Base-by-base conservation (phyloP, 2,113 vertebrate species). In the Manacus vitellinus region DNA sequence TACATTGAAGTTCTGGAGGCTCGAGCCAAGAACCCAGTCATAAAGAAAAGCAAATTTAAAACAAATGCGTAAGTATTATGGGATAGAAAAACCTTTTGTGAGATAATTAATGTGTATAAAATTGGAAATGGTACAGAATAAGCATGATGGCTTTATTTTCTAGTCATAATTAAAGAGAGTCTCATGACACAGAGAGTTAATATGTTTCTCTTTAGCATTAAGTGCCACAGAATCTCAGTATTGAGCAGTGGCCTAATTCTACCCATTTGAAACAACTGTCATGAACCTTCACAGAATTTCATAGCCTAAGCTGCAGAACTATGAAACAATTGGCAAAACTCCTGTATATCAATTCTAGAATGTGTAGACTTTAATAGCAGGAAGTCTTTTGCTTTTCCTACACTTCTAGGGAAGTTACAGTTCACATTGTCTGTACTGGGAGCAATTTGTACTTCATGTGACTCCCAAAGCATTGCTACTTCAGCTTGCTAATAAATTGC, bases 1-100 rank as follows among this genome's bases (percentile, higher is more conserved):
- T 99, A 97, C 76, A 52, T 99, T 68, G 98, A 98, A 90, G 97
- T 99, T 70, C 84, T 99, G 41, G 98, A 99, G 95, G 97, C 92
- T 78, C 97, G 98, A 78, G 98, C 98, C 83, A 97, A 70, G 49
- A 98, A 97, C 46, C 97, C 98, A 66, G 54, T 98, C 54, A 35
- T 79, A 7, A 96, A 65, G 73, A 98, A 91, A 85, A 94, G 94
- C 82, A 99, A 97, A 95, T 99, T 99, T 96, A 99, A 98, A 97
- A 96, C 98, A 75, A 99, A 99, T 58, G 92, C 87, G 99, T 99
- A 95, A 99, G 99, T 98, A 88, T 70, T 55, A 4, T 6, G 14
- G 31, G 51, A 61, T 0, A 46, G 37, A 35, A 62, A 80, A 55
- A 17, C 5, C 1, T 68, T 47, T 41, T 65, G 22, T 73, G 73